These are phyloP conservation scores for Halocaridina rubra DNA, from an alignment of 2,888 invertebrate genomes.

Conservation along the genomic window DNA sequence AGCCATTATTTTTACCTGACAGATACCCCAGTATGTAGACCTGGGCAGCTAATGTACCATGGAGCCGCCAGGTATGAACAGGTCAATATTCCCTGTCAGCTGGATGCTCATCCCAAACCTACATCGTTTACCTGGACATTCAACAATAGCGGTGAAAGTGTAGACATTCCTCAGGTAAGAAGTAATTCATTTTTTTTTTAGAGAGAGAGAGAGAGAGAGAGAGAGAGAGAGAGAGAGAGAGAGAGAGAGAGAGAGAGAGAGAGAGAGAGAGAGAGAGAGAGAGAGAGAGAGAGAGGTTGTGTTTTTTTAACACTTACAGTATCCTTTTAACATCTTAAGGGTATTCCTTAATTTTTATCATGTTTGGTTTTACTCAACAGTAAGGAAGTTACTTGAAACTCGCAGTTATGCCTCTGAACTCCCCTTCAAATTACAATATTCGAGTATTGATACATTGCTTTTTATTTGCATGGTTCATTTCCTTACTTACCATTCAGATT, in stretches of 20 bases:
- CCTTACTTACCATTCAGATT: no score
- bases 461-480: no score
- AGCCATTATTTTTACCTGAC: background rate
- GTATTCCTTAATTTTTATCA: no score
- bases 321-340: no score
- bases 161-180: conserved; percentile 58
- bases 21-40: conserved; percentile 56
- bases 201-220: background rate
- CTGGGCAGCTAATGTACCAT: conserved; percentile 51
- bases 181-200: no score
- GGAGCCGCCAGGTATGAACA: conserved; percentile 57
- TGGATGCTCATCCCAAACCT: conserved; percentile 57
- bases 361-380: no score
- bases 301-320: no score
- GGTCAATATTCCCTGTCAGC: conserved; percentile 54
- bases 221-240: background rate
- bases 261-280: background rate
- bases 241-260: background rate
- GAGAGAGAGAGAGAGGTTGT: background rate
- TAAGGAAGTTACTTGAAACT: no score
- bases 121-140: conserved; percentile 12
- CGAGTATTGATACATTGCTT: no score
- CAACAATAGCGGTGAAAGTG: conserved; percentile 49
- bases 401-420: no score
- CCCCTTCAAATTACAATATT: no score